A percentile compares a stretch with the other conserved stretches of the same genome.
phyloP scores from a whole-genome alignment of 2,797 vertebrate species.

The Calcarius lapponicus region DNA sequence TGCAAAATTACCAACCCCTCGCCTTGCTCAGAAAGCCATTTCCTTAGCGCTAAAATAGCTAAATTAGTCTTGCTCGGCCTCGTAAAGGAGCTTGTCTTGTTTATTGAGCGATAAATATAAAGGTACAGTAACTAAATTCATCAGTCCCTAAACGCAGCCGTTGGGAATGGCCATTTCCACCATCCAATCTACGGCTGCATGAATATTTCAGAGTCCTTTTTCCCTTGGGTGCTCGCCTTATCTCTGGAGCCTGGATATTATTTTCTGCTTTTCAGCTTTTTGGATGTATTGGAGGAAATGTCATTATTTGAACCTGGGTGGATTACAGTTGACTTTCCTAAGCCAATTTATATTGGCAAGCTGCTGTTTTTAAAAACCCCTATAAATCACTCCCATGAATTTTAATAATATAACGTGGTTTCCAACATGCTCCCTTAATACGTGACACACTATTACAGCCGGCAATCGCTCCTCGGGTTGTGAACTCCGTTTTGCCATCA shows the following conservation, averaged over 20 bases:
- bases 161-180: conserved; percentile 43
- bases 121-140: conserved; percentile 67
- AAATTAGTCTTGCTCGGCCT: conserved; percentile 1
- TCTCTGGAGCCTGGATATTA: conserved; percentile 65
- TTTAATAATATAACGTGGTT: conserved; percentile 55
- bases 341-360: conserved; percentile 71
- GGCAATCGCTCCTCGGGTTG: background rate
- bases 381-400: conserved; percentile 66
- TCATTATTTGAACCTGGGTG: conserved; percentile 68
- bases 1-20: background rate
- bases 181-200: conserved; percentile 56
- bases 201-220: conserved; percentile 66
- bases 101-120: conserved; percentile 70
- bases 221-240: conserved; percentile 57
- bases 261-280: conserved; percentile 70
- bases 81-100: conserved; percentile 48
- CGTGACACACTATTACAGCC: conserved; percentile 34
- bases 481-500: background rate
- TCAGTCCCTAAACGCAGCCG: conserved; percentile 58
- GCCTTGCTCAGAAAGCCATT: background rate
- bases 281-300: conserved; percentile 59
- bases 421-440: conserved; percentile 49
- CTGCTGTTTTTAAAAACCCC: conserved; percentile 55
- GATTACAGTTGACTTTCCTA: conserved; percentile 65
- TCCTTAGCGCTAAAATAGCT: background rate